Evolutionary conservation across 2,888 invertebrate species (phyloP).

Genomic region (Phymatocera aterrima): DNA sequence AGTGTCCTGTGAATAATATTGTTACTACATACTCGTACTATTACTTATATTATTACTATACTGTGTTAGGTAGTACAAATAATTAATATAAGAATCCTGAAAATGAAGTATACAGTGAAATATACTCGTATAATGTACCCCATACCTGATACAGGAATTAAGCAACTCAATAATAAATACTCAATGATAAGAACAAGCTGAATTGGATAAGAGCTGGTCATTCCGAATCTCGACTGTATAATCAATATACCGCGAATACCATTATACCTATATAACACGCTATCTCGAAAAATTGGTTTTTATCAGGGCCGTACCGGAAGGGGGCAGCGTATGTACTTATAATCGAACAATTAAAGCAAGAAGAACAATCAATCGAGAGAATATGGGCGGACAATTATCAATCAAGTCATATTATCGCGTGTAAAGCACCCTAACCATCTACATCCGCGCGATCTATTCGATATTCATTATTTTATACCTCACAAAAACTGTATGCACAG

Average conservation of each 20-base stretch:
- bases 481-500: background rate
- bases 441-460: slow-evolving; percentile 48
- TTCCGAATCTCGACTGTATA: background rate
- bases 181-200: background rate
- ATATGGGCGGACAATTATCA: background rate
- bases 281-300: background rate
- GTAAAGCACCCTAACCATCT: slow-evolving; percentile 48
- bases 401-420: slow-evolving; percentile 51
- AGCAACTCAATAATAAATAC: background rate
- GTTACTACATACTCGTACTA: background rate
- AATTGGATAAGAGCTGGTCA: background rate
- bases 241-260: background rate
- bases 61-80: too few species aligned
- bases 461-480: slow-evolving; percentile 19
- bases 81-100: too few species aligned
- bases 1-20: slow-evolving; percentile 8
- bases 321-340: background rate
- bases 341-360: background rate
- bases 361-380: background rate
- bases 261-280: too few species aligned
- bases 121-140: too few species aligned
- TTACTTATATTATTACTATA: background rate
- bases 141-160: background rate
- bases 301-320: background rate
- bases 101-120: too few species aligned